Evolutionary conservation across 2,888 invertebrate species (phyloP).

Genomic region (Andrena minutula): DNA sequence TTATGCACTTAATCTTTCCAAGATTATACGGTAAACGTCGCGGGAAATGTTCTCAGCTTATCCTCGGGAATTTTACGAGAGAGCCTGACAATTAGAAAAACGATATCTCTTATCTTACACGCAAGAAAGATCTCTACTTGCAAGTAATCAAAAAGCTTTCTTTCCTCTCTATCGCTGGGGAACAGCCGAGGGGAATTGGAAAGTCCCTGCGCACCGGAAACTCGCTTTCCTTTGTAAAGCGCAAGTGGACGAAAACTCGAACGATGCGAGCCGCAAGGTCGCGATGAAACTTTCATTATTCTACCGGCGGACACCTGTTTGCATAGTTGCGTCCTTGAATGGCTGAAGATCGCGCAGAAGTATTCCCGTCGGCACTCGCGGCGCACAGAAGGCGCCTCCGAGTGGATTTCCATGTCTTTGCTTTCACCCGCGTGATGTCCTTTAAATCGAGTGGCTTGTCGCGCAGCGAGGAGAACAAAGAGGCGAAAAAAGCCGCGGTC

Average conservation of each 20-base stretch:
- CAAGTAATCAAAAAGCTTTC: background rate
- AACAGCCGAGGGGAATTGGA: constrained; percentile 31
- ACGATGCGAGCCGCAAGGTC: constrained; percentile 51
- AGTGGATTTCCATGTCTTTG: constrained; percentile 70
- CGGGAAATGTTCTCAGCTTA: background rate
- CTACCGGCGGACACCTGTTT: constrained; percentile 56
- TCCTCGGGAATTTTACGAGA: background rate
- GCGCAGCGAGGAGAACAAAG: constrained; percentile 1
- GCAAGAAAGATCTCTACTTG: background rate
- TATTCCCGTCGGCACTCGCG: constrained; percentile 48
- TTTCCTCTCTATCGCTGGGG: background rate
- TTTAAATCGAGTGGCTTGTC: constrained; percentile 63
- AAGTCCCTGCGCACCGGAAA: constrained; percentile 24
- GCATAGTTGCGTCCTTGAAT: constrained; percentile 67
- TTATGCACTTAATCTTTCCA: background rate
- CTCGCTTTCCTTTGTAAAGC: constrained; percentile 29
- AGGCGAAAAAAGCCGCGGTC: background rate
- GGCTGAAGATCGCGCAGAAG: constrained; percentile 60
- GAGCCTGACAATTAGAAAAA: background rate
- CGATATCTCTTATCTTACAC: too few species aligned
- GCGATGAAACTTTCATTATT: constrained; percentile 56
- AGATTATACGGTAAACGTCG: constrained; percentile 14
- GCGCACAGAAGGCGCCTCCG: constrained; percentile 48
- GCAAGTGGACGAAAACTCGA: constrained; percentile 38
- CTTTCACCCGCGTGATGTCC: constrained; percentile 59